phyloP scores from a whole-genome alignment of 2,888 invertebrate species.

The Cataglyphis cursor region DNA sequence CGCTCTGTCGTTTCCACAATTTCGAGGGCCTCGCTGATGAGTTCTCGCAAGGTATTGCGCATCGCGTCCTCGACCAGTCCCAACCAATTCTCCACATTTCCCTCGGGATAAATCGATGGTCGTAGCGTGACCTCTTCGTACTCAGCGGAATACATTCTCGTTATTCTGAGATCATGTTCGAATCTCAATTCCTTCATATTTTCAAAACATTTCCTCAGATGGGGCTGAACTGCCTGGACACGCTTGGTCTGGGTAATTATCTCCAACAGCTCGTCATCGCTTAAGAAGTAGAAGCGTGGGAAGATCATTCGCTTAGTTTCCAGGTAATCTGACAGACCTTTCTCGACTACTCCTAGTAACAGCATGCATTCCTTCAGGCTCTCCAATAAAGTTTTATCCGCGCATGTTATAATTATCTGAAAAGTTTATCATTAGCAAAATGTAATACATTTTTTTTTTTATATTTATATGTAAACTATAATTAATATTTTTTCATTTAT shows the following conservation, averaged over 20 bases:
- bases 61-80: conserved; percentile 90
- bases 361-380: conserved; percentile 91
- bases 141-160: conserved; percentile 92
- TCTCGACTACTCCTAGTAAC: conserved; percentile 91
- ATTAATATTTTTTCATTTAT: not conserved
- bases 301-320: conserved; percentile 92
- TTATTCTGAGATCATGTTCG: conserved; percentile 90
- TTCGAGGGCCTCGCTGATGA: conserved; percentile 86
- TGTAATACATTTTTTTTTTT: not conserved
- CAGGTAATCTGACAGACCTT: conserved; percentile 93
- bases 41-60: conserved; percentile 88
- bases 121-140: conserved; percentile 91
- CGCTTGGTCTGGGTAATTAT: conserved; percentile 93
- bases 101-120: conserved; percentile 90
- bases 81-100: conserved; percentile 93
- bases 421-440: not conserved
- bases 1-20: conserved; percentile 86
- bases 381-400: conserved; percentile 90
- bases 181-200: conserved; percentile 92
- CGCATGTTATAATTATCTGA: conserved; percentile 90
- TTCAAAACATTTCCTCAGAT: conserved; percentile 94
- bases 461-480: not conserved
- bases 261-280: conserved; percentile 94
- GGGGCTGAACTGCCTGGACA: conserved; percentile 93
- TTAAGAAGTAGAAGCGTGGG: conserved; percentile 93